Evolutionary conservation across 2,797 vertebrate species (phyloP).

Genomic region (Halcyon leucocephala): DNA sequence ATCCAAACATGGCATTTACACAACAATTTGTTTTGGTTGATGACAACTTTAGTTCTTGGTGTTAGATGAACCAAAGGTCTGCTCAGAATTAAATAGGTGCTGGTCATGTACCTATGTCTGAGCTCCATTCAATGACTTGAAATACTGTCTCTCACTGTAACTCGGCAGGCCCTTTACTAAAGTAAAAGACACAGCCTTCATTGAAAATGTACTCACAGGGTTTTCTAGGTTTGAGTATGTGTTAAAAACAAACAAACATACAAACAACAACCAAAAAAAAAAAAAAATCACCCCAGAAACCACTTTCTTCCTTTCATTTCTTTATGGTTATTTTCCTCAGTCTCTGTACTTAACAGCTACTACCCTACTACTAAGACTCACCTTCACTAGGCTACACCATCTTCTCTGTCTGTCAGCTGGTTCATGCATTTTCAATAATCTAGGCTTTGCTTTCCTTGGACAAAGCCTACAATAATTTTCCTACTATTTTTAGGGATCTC

Average conservation of each 20-base stretch:
- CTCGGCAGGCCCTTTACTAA: background rate
- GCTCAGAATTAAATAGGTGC: background rate
- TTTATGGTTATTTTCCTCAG: background rate
- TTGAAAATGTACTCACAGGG: background rate
- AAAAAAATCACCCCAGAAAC: background rate
- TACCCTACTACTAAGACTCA: background rate
- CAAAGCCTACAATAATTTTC: slow-evolving; percentile 37
- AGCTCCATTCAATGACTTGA: background rate
- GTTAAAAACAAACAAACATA: background rate
- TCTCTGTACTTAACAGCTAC: background rate
- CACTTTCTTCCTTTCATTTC: background rate
- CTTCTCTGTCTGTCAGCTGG: background rate
- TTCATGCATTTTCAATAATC: background rate
- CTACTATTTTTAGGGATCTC: slow-evolving; percentile 20
- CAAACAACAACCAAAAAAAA: too few relatives aligned
- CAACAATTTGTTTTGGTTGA: background rate
- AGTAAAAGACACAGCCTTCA: background rate
- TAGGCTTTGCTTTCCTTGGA: slow-evolving; percentile 40
- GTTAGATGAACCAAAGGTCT: background rate
- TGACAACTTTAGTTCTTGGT: background rate
- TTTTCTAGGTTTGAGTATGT: background rate
- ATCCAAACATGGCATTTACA: background rate
- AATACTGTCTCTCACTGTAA: background rate
- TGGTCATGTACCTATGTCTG: background rate
- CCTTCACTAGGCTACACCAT: background rate